These are phyloP conservation scores for Mythimna impura DNA, from an alignment of 2,888 invertebrate species.

Conservation along the genomic window DNA sequence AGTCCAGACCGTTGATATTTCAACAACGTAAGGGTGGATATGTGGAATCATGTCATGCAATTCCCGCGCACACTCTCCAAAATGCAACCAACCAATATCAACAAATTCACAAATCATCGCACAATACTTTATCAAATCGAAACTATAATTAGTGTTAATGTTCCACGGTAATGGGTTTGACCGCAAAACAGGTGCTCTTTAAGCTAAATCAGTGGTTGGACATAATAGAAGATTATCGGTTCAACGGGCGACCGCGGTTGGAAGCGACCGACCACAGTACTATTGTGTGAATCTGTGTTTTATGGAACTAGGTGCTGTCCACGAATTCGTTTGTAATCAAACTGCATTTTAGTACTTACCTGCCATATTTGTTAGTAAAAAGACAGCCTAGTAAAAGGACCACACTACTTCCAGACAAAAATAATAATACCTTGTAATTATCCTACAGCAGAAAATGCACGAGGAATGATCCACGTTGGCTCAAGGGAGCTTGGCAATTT, in stretches of 20 bases:
- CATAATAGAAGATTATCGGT: constrained; percentile 56
- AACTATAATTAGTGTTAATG: constrained; percentile 47
- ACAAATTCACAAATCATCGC: constrained; percentile 1
- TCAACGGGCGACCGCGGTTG: constrained; percentile 8
- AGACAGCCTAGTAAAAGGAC: too few species aligned
- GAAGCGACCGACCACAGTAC: constrained; percentile 13
- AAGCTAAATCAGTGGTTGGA: constrained; percentile 44
- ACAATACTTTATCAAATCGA: constrained; percentile 24
- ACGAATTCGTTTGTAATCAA: not conserved
- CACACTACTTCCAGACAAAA: too few species aligned
- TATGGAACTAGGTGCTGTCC: not conserved
- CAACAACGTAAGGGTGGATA: too few species aligned
- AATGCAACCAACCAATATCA: too few species aligned
- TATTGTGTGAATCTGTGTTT: constrained; percentile 20
- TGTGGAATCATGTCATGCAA: too few species aligned
- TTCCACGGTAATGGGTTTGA: constrained; percentile 30
- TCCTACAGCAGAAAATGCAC: too few species aligned
- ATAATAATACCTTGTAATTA: too few species aligned
- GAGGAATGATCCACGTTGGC: too few species aligned
- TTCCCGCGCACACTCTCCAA: too few species aligned
- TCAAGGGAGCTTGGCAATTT: too few species aligned
- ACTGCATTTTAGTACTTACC: not conserved
- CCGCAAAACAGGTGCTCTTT: constrained; percentile 54
- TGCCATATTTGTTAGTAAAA: too few species aligned
- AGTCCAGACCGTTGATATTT: too few species aligned